Base-by-base conservation (phyloP, 2,888 invertebrate species). In the Sinhomidia bicolor region DNA sequence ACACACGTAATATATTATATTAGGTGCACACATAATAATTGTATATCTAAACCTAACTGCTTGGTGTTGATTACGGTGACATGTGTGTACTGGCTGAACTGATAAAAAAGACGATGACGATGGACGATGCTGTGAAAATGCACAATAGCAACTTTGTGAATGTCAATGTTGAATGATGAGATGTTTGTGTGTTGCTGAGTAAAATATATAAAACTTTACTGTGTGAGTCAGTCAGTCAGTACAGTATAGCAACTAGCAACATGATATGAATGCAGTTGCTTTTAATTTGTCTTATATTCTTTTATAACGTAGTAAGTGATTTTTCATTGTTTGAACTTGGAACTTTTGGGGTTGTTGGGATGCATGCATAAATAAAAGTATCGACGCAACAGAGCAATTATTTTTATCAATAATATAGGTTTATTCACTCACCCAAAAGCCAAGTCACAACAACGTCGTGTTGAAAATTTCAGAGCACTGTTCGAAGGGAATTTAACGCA, bases 71-170 rank as follows among this genome's bases (percentile, higher is more conserved):
- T 4, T 17, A n/a, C 7, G 23, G 44, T 68, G 23, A 44, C 71
- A 44, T 44, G 62, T 26, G 62, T 29, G 29, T 14, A 20, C 20
- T 57, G 57, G 3, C n/a, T 23, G 1, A 14, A 17, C 14, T 60
- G 60, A n/a, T 32, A 14, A 32, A 26, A 14, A 32, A 1, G 26
- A 9, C 10, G 20, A 57, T 17, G 20, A 62, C 1, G 26, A 26
- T 57, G n/a, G n/a, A n/a, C n/a, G 60, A 32, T 32, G 32, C 9
- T 32, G 32, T 65, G n/a, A 10, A 29, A 41, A 20, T 71, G 71
- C 71, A 71, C 17, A 54, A 17, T 36, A 14, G n/a, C 71, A 6
- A 71, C 44, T 71, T 41, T 41, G 44, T 44, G 44, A 71, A 71
- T 71, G 71, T 71, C 71, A 44, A 71, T 71, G 71, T 20, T 41